Base-by-base conservation (phyloP, 1,140 invertebrate genomes). In the Drosophila ogumai region DNA sequence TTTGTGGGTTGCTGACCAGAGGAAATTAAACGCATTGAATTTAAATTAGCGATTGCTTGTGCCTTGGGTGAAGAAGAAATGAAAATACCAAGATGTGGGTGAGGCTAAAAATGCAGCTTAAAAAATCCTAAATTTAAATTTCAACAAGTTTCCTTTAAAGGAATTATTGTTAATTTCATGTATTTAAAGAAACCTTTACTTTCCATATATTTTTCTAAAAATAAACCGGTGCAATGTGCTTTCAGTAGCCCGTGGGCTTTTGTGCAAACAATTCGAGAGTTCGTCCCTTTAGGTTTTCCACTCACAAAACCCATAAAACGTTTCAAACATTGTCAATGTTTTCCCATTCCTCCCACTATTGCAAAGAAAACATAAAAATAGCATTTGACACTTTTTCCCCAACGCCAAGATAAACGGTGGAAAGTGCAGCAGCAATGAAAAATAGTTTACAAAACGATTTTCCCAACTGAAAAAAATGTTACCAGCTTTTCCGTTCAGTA, bases 21-120 rank as follows among this genome's bases (percentile, higher is more conserved):
- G 66, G 68, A 72, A 72, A 72, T 59, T 49, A 58, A 71, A 34
- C 66, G 36, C 36, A 40, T 72, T 58, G 68, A 72, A 72, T 72
- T 49, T 72, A 41, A 58, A 71, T 72, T 49, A 34, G 19, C 3
- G 22, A 49, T 66, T 31, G 1, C 41, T 61, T 44, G 41, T 7
- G 25, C 7, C 58, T 61, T 44, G 32, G 13, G 25, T 15, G n/a
- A 10, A 38, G n/a, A 10, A 38, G 3, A 47, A 34, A 49, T 32
- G 49, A 36, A 9, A 13, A 9, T 8, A 34, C 22, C 3, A 25
- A 43, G 4, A 15, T 34, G 61, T 25, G 56, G 61, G 38, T 25
- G 60, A 31, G 12, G 22, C 12, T 25, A 1, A 25, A n/a, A n/a
- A n/a, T n/a, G n/a, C n/a, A n/a, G n/a, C n/a, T n/a, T n/a, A n/a